Evolutionary conservation across 2,113 vertebrate species (phyloP), one percentile per base, ranked within the genome.

Genomic region (Dicrurus megarhynchus): DNA sequence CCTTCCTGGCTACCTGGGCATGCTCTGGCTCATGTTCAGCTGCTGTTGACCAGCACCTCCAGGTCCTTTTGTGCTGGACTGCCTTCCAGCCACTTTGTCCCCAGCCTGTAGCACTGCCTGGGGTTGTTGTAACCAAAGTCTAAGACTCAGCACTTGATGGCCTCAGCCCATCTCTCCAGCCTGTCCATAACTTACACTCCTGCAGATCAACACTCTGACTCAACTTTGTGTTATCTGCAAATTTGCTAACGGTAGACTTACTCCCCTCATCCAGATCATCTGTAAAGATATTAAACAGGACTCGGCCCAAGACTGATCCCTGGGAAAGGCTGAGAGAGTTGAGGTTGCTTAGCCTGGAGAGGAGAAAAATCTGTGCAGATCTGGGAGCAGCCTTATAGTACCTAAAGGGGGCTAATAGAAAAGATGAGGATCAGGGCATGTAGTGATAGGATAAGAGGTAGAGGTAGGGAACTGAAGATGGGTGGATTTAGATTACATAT

Each of bases 401-500:
- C 11, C 26, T 55, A 23, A 63, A 76, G 15, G 6, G 10, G 4
- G 4, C 11, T 73, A 49, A 14, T 7, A 74, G 19, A 27, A 73
- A 77, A 85, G 64, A 8, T 50, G 18, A 4, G 7, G 15, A 73
- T 33, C 6, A 39, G 27, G 21, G 10, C 10, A 6, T 23, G 4
- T 17, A 33, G 22, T 32, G 14, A 46, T 9, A 63, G 32, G 7
- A 63, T 4, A 3, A 91, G 22, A 7, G 0, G 1, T 1, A 56
- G 32, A 3, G 2, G 3, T n/a, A 67, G 46, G 26, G 68, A 75
- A 17, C 15, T 39, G n/a, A 24, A 82, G 57, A 42, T 84, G 5
- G 6, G 14, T 28, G 67, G 11, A 33, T 83, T 61, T 65, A 52
- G 10, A 16, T 52, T 41, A 59, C 16, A 35, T 11, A 14, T 56